Conservation (phyloP, 2,888 invertebrate genomes). For the Xylocampa areola region DNA sequence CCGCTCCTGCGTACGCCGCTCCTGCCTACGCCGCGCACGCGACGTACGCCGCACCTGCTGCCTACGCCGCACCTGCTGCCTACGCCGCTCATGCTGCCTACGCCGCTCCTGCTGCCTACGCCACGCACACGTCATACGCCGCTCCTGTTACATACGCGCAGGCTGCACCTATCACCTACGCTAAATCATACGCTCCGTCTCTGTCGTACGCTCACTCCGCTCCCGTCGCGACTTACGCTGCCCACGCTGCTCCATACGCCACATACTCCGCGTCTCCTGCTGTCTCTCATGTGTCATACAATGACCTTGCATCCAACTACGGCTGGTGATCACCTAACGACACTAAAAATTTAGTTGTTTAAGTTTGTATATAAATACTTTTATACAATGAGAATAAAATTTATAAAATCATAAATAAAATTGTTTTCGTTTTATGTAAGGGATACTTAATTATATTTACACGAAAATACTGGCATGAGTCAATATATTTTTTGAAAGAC, state of each 20-base stretch:
- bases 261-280: conserved; percentile 87
- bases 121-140: conserved; percentile 62
- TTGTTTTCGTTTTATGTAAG: conserved; percentile 1
- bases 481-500: background rate
- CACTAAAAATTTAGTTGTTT: conserved; percentile 77
- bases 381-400: conserved; percentile 81
- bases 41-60: conserved; percentile 53
- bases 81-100: conserved; percentile 83
- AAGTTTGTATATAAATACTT: conserved; percentile 79
- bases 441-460: background rate
- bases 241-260: conserved; percentile 56
- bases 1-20: conserved; percentile 60
- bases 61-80: conserved; percentile 64
- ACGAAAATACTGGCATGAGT: background rate
- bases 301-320: conserved; percentile 90
- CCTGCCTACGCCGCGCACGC: conserved; percentile 67
- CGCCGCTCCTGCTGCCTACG: conserved; percentile 86
- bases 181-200: conserved; percentile 56
- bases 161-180: conserved; percentile 52
- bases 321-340: conserved; percentile 89
- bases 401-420: conserved; percentile 54
- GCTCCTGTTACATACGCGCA: conserved; percentile 59
- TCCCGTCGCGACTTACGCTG: conserved; percentile 69
- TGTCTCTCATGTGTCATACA: conserved; percentile 91
- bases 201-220: conserved; percentile 63